Conservation (phyloP, 2,888 invertebrate genomes). For the Mesopsocus fuscifrons region DNA sequence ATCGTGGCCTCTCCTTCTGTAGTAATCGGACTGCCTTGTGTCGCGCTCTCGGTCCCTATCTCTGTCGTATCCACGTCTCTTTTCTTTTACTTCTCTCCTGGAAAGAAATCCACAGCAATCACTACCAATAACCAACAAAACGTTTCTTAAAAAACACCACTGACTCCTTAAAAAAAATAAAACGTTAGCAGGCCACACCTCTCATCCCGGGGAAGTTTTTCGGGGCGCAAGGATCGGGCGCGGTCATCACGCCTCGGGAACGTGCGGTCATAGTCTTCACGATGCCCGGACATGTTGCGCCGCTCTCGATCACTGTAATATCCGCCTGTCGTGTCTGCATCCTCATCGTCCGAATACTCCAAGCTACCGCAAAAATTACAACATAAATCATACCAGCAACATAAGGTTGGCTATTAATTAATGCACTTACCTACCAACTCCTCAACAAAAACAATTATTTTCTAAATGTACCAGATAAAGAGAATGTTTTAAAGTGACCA, state of each 20-base stretch:
- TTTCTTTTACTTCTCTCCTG: background rate
- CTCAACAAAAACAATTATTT: no score
- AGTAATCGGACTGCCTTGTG: conserved; percentile 21
- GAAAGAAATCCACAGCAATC: background rate
- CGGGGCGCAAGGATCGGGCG: conserved; percentile 6
- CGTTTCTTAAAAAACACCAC: background rate
- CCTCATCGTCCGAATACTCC: conserved; percentile 13
- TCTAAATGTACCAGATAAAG: no score
- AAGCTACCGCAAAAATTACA: background rate
- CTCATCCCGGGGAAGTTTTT: background rate
- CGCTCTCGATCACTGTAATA: conserved; percentile 15
- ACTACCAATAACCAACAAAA: background rate
- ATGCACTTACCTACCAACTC: no score
- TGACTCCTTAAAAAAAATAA: background rate
- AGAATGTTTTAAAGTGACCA: no score
- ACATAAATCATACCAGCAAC: no score
- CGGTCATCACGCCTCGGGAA: conserved; percentile 12
- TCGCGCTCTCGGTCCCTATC: conserved; percentile 23
- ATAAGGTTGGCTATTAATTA: no score
- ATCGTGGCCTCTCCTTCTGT: conserved; percentile 16
- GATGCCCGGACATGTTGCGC: conserved; percentile 11
- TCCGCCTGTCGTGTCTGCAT: conserved; percentile 14
- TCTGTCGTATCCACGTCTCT: conserved; percentile 21
- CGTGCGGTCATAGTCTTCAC: conserved; percentile 12
- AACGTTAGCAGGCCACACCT: background rate